Percentiles rank a stretch among this genome's conserved stretches.
These are phyloP conservation scores for Timema podura DNA, from an alignment of 2,888 invertebrate species.

Conservation along the genomic window DNA sequence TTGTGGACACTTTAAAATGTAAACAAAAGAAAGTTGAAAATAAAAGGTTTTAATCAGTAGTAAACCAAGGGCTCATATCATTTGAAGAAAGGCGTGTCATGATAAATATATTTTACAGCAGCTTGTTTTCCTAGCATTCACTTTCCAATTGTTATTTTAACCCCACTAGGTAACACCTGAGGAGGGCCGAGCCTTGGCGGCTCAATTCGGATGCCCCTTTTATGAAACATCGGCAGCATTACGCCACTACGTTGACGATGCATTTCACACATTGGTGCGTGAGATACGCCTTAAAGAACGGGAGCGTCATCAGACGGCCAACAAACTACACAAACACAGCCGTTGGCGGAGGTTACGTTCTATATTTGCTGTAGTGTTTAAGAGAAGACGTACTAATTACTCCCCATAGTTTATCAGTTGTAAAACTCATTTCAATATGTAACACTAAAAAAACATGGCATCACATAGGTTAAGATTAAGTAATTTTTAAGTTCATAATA, in stretches of 20 bases:
- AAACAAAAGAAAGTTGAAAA: no score
- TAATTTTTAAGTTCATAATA: no score
- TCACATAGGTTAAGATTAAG: no score
- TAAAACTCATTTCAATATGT: no score
- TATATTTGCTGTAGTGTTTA: conserved; percentile 78
- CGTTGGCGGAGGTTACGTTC: conserved; percentile 80
- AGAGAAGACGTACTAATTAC: conserved; percentile 44
- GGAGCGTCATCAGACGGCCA: conserved; percentile 44
- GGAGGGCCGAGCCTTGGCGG: conserved; percentile 77
- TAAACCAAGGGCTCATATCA: no score
- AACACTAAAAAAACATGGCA: no score
- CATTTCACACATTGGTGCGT: conserved; percentile 83
- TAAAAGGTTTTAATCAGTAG: no score
- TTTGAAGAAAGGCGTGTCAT: no score
- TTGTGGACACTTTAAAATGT: no score
- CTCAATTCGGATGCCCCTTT: conserved; percentile 84
- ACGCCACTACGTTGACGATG: conserved; percentile 84
- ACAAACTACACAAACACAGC: conserved; percentile 60
- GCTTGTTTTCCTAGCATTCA: no score
- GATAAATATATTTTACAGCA: no score
- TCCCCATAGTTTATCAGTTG: no score
- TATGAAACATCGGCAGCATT: conserved; percentile 88
- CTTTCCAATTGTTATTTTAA: background rate
- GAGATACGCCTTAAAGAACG: conserved; percentile 75
- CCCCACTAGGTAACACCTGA: conserved; percentile 65